A percentile compares a stretch with the other conserved stretches of the same genome.
phyloP scores from a whole-genome alignment of 2,113 vertebrate genomes.

The Caloenas nicobarica region DNA sequence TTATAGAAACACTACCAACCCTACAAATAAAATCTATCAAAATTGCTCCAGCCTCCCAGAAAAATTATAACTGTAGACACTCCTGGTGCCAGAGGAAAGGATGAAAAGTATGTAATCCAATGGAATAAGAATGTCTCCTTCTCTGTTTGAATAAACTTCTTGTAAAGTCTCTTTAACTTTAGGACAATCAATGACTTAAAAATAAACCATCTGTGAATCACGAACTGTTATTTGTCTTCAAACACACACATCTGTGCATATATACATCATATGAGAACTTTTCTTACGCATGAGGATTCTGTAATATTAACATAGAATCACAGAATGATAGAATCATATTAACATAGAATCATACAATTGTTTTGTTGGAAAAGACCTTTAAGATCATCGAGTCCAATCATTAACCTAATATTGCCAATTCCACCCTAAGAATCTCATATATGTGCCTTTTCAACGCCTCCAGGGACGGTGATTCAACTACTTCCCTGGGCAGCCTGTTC shows the following conservation, averaged over 20 bases:
- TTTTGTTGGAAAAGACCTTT: too few relatives aligned
- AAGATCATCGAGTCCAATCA: too few relatives aligned
- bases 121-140: neutral
- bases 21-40: neutral
- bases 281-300: neutral
- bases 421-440: too few relatives aligned
- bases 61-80: neutral
- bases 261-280: neutral
- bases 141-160: neutral
- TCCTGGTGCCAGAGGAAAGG: neutral
- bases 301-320: neutral
- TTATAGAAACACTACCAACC: neutral
- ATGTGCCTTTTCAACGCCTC: too few relatives aligned
- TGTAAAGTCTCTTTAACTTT: neutral
- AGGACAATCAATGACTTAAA: neutral
- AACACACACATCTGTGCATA: neutral
- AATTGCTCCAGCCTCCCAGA: neutral
- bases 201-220: neutral
- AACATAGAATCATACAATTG: too few relatives aligned
- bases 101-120: neutral
- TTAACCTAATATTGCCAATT: too few relatives aligned
- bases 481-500: too few relatives aligned
- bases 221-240: neutral
- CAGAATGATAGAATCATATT: too few relatives aligned
- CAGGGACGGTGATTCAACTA: too few relatives aligned